Base-by-base conservation (phyloP, 2,113 vertebrate genomes). In the crab-eating macaque (Macaca fascicularis) region DNA sequence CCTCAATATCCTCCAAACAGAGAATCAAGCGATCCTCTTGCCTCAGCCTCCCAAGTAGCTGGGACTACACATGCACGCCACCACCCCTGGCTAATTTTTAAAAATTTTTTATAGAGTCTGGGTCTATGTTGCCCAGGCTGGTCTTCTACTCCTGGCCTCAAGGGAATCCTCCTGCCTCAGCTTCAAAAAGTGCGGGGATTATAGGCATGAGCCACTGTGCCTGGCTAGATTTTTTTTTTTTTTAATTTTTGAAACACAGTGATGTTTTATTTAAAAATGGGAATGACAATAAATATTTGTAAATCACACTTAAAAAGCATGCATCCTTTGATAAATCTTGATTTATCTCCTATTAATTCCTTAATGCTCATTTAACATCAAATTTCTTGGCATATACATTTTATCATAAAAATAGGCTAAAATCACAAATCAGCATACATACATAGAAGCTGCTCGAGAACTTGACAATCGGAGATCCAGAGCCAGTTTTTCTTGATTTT, bases 361-460 rank as follows among this genome's bases (percentile, higher is more conserved):
- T 35, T 16, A 94, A 27, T 94, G 27, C 23, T 76, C 16, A 95
- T 78, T 96, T 93, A 96, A 95, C 19, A 89, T 0, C 35, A 12
- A 64, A 59, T 95, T 86, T 90, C 52, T 32, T 93, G 20, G 25
- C 38, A 61, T 76, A 59, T 69, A 78, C 23, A 72, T 64, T 95
- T 93, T 91, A 79, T 93, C 95, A 80, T 52, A 86, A 8, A 61
- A 94, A 74, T 16, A 93, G 38, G 22, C 52, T 93, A 95, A 92
- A 97, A 91, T 64, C 35, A 93, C 75, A 98, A 89, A 61, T 30
- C 20, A 59, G 38, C 20, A 72, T 11, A 97, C 99, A 3, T 98
- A 99, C 99, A 99, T 99, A 91, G 99, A 99, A 40, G 99, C 99
- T 94, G 99, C 99, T 38, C 99, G 99, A 89, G 99, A 99, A 98